A percentile compares a stretch with the other conserved stretches of the same genome.
Conservation (phyloP, 2,888 invertebrate species). For the Nomada ferruginata region DNA sequence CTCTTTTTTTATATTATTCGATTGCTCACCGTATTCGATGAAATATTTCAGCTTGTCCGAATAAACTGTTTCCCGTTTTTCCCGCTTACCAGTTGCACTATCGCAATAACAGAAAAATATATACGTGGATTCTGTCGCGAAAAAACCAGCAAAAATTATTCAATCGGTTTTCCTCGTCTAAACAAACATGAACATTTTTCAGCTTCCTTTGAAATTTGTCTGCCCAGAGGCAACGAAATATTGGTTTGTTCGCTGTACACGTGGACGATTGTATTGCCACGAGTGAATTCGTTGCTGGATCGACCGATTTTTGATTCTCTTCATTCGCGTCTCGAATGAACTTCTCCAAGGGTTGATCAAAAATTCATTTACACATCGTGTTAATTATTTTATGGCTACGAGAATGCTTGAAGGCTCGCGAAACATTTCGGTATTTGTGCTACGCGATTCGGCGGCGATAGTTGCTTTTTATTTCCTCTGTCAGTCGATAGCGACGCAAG, state of each 20-base stretch:
- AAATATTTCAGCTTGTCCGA: conserved; percentile 2
- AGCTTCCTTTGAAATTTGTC: not conserved
- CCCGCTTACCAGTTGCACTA: not conserved
- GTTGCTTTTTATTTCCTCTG: conserved; percentile 11
- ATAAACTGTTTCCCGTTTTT: not conserved
- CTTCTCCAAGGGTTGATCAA: conserved; percentile 34
- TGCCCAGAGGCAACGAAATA: not conserved
- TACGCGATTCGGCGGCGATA: not conserved
- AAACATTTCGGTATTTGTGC: not conserved
- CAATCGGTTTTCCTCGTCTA: not conserved
- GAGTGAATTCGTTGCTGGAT: not conserved
- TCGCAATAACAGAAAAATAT: conserved; percentile 1
- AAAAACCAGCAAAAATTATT: not conserved
- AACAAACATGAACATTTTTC: not conserved
- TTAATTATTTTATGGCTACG: not conserved
- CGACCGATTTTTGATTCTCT: not conserved
- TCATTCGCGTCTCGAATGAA: not conserved
- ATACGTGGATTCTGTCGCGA: not conserved
- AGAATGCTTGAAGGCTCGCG: not conserved
- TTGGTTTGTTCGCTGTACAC: not conserved
- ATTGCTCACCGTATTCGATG: not conserved
- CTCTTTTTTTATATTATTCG: not conserved
- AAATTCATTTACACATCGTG: not conserved
- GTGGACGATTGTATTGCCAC: not conserved
- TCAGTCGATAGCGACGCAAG: not conserved